Evolutionary conservation across 2,888 invertebrate species (phyloP).

Genomic region (Cylloceria caligata): DNA sequence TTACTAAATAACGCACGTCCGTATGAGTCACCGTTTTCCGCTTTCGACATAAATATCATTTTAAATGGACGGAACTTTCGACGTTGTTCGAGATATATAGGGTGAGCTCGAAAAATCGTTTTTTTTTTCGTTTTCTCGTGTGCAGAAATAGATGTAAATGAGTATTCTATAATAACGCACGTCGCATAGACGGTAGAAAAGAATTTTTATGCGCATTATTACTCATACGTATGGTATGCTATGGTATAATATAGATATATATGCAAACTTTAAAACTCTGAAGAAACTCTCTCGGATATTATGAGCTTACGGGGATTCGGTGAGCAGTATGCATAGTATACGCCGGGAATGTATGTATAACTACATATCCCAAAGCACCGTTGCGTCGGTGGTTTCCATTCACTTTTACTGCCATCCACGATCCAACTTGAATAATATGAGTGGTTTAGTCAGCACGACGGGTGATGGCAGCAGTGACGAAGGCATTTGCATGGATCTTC

Average conservation of each 20-base stretch:
- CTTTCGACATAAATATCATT: conserved; percentile 17
- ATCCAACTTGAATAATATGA: conserved; percentile 2
- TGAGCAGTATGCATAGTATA: not conserved
- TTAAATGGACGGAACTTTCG: not conserved
- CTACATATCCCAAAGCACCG: conserved; percentile 1
- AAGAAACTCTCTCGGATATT: conserved; percentile 18
- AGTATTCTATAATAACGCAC: not conserved
- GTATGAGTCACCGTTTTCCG: conserved; percentile 23
- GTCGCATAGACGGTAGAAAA: too few relatives aligned
- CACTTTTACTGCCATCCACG: conserved; percentile 34
- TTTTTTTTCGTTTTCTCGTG: not conserved
- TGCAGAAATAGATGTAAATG: not conserved
- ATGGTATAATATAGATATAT: not conserved
- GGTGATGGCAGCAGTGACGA: not conserved
- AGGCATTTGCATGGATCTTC: conserved; percentile 5
- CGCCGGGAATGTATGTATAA: not conserved
- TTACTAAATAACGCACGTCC: conserved; percentile 17
- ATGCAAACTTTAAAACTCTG: not conserved
- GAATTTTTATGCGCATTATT: too few relatives aligned
- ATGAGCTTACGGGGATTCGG: not conserved
- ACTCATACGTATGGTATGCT: too few relatives aligned
- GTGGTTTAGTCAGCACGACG: not conserved
- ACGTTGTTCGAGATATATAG: not conserved
- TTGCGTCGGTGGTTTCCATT: conserved; percentile 34
- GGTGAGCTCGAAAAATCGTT: not conserved